These are phyloP conservation scores for Ectemnius continuus DNA, from an alignment of 2,888 invertebrate species.

Conservation along the genomic window DNA sequence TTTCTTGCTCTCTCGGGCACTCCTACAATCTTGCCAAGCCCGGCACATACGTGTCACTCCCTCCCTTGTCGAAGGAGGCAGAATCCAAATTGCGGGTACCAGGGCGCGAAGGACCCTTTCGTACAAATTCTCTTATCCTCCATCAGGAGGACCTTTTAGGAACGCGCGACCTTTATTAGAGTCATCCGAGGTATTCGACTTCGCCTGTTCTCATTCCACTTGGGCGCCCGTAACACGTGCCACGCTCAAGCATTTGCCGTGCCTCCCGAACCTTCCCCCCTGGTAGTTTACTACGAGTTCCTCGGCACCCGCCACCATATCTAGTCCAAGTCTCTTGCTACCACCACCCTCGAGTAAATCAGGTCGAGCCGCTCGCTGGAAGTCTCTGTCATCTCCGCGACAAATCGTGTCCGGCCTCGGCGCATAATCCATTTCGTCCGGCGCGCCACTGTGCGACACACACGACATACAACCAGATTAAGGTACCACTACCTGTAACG, in stretches of 20 bases:
- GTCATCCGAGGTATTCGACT: too few relatives aligned
- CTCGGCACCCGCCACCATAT: too few relatives aligned
- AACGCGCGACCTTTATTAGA: too few relatives aligned
- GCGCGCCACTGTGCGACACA: slow-evolving; percentile 50
- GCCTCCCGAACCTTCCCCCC: too few relatives aligned
- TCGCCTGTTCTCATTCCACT: too few relatives aligned
- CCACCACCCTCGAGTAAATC: background rate
- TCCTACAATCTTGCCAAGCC: background rate
- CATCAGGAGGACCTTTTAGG: too few relatives aligned
- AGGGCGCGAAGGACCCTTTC: slow-evolving; percentile 11
- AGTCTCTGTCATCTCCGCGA: slow-evolving; percentile 24
- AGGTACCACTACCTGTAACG: slow-evolving; percentile 55
- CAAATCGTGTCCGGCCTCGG: slow-evolving; percentile 37
- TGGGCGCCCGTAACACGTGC: too few relatives aligned
- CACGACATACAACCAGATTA: slow-evolving; percentile 37
- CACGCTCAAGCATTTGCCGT: too few relatives aligned
- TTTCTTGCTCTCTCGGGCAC: background rate
- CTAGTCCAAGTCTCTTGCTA: too few relatives aligned
- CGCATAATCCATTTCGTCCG: slow-evolving; percentile 47
- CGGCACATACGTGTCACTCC: slow-evolving; percentile 15
- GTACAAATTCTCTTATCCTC: slow-evolving; percentile 30
- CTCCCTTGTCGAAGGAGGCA: slow-evolving; percentile 23
- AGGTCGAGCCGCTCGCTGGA: background rate
- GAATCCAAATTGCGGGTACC: slow-evolving; percentile 42
- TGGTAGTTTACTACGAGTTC: too few relatives aligned